Percentiles rank a stretch among this genome's conserved stretches.
Conservation (phyloP, 2,113 vertebrate species). For the Trochalopteron elliotii region DNA sequence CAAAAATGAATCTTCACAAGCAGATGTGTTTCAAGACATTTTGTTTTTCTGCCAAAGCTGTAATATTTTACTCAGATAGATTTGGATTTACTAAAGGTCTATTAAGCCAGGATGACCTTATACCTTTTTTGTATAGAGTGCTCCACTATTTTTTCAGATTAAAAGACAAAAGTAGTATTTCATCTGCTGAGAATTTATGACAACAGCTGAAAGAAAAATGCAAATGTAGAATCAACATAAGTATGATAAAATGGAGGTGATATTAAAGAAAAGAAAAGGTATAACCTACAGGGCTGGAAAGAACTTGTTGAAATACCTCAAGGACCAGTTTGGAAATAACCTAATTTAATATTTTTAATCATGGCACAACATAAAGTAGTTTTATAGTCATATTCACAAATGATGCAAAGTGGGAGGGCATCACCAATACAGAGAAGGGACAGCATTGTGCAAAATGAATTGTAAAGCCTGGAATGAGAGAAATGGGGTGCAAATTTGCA, state of each 20-base stretch:
- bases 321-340: neutral
- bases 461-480: neutral
- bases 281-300: neutral
- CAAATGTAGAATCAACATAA: neutral
- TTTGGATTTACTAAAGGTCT: neutral
- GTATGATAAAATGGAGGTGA: neutral
- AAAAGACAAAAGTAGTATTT: neutral
- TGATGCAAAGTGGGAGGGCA: accelerated
- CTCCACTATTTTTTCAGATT: neutral
- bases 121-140: neutral
- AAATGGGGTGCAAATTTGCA: neutral
- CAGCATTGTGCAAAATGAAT: neutral
- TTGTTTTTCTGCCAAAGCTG: neutral
- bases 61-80: neutral
- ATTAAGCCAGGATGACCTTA: neutral
- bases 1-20: neutral
- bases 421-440: neutral
- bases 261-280: neutral
- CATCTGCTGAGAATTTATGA: neutral
- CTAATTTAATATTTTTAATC: neutral
- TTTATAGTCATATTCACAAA: neutral
- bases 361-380: neutral
- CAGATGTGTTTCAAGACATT: neutral
- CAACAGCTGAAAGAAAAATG: neutral
- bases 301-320: neutral